phyloP scores from a whole-genome alignment of 2,888 invertebrate genomes.

The Chrysolina americana region DNA sequence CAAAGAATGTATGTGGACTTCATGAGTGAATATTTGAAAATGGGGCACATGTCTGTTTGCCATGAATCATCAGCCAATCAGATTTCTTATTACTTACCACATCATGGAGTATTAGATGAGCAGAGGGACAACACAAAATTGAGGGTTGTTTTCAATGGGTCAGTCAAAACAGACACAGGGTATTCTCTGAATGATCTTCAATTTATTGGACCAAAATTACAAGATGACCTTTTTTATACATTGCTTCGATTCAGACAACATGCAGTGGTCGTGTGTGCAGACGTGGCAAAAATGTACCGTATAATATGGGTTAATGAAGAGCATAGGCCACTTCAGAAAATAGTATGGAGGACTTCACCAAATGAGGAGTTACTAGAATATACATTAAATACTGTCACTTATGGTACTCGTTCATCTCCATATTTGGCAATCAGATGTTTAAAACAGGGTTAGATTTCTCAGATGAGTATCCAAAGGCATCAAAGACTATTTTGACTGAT shows the following conservation, averaged over 20 bases:
- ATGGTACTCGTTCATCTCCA: conserved; percentile 27
- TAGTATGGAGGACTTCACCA: conserved; percentile 31
- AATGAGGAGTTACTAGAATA: conserved; percentile 13
- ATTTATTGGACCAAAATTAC: conserved; percentile 31
- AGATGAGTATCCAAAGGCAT: conserved; percentile 18
- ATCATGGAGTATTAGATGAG: conserved; percentile 36
- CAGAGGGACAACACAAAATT: conserved; percentile 30
- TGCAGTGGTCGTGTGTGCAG: conserved; percentile 31
- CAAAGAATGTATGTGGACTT: conserved; percentile 37
- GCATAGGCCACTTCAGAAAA: conserved; percentile 33
- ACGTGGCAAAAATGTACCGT: conserved; percentile 39
- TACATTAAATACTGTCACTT: conserved; percentile 34
- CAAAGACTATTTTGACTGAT: no score
- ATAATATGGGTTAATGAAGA: conserved; percentile 3
- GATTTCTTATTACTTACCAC: conserved; percentile 36
- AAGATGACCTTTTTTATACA: conserved; percentile 22
- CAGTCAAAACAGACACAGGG: conserved; percentile 14
- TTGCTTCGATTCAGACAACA: conserved; percentile 25
- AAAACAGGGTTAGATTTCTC: conserved; percentile 26
- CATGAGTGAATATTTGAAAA: conserved; percentile 37
- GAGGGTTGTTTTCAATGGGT: conserved; percentile 56
- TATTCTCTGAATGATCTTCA: conserved; percentile 41
- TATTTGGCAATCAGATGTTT: conserved; percentile 29
- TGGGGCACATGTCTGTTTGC: conserved; percentile 39
- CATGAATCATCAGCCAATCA: neutral